These are phyloP conservation scores for Lethenteron camtschaticum DNA, from an alignment of 2,113 vertebrate genomes.

Conservation along the genomic window DNA sequence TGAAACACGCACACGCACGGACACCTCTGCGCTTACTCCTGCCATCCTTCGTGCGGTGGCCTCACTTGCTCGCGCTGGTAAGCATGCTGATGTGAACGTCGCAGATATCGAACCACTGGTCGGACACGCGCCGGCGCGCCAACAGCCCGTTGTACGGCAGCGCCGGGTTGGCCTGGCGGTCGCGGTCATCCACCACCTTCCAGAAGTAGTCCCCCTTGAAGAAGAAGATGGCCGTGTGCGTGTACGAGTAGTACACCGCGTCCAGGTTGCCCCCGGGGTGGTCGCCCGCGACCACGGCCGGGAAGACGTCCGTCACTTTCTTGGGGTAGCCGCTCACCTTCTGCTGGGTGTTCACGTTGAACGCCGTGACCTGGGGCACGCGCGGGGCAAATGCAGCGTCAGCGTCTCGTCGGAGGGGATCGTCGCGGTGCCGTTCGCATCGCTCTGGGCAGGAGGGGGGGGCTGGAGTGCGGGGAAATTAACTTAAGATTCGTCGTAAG, in stretches of 20 bases:
- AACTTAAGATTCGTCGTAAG: no score
- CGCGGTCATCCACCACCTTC: conserved; percentile 12
- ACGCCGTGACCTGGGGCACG: conserved; percentile 13
- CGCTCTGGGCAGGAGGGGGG: no score
- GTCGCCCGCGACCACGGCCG: conserved; percentile 9
- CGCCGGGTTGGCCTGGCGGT: conserved; percentile 8
- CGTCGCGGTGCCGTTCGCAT: no score
- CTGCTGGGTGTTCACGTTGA: conserved; percentile 11
- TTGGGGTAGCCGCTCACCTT: conserved; percentile 11
- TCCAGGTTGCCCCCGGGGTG: conserved; percentile 12
- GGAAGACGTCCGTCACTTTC: conserved; percentile 13
- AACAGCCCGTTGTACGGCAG: conserved; percentile 12
- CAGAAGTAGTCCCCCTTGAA: conserved; percentile 13
- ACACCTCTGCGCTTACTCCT: no score
- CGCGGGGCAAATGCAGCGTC: no score
- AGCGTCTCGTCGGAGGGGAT: no score
- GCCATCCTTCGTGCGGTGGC: neutral
- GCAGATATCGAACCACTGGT: conserved; percentile 14
- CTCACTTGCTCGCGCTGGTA: neutral
- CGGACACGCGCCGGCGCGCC: conserved; percentile 10
- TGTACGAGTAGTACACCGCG: conserved; percentile 13
- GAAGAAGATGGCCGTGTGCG: conserved; percentile 10
- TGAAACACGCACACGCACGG: no score
- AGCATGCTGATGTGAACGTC: conserved; percentile 14
- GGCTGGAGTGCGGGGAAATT: no score